Conservation (phyloP, 2,113 vertebrate species). For the Rostratula benghalensis region DNA sequence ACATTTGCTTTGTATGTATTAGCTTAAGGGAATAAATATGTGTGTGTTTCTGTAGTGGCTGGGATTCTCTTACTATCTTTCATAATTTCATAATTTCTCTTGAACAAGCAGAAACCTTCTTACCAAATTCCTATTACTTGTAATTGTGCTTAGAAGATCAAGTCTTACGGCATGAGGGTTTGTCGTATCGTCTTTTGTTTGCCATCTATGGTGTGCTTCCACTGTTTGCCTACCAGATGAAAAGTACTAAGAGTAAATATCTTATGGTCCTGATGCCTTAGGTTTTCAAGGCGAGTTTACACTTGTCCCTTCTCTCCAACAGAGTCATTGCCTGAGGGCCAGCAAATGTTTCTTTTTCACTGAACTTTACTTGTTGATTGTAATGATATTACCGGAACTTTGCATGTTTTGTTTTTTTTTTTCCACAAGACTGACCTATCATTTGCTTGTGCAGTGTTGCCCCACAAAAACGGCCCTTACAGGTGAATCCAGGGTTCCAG, state of each 20-base stretch:
- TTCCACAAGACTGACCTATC: background rate
- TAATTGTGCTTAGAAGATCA: background rate
- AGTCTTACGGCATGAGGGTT: background rate
- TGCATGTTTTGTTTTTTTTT: background rate
- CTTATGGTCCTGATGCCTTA: background rate
- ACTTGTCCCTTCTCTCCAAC: background rate
- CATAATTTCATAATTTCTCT: background rate
- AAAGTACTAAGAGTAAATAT: background rate
- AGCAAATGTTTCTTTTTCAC: background rate
- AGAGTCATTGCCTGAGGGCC: fast-evolving
- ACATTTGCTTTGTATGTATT: background rate
- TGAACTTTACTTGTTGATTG: background rate
- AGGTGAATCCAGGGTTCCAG: background rate
- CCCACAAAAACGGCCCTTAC: background rate
- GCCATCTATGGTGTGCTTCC: background rate
- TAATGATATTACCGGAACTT: background rate
- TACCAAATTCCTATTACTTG: background rate
- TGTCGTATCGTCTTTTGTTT: background rate
- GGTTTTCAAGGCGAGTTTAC: background rate
- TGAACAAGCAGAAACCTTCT: background rate
- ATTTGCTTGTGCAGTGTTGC: background rate
- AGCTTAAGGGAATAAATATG: background rate
- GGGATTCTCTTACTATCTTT: background rate
- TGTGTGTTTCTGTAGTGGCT: background rate
- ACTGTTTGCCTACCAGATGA: background rate